Evolutionary conservation across 2,797 vertebrate genomes (phyloP), one percentile per base, ranked within the genome.

Genomic region (Lacerta bilineata): DNA sequence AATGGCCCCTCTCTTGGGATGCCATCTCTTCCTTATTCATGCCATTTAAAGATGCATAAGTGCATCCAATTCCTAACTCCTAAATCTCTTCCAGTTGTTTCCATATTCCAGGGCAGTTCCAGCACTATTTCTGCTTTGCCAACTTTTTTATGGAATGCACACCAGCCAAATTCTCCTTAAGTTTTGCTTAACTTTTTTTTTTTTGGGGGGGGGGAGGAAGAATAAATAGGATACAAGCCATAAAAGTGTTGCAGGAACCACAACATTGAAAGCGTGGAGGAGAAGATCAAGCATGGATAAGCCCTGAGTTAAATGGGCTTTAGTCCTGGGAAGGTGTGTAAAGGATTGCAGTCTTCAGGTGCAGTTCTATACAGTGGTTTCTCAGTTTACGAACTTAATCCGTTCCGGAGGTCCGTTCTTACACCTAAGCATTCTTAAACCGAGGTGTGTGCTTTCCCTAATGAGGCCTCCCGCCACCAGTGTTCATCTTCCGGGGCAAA

Each of bases 81-180:
- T 5, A 5, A 1, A 0, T 84, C 85, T 29, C 2, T 11, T 89
- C 80, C 33, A 89, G 5, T 68, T 89, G 29, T 6, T 85, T 41
- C 79, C 13, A 75, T 92, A 20, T 69, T 93, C 39, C 90, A 80
- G 27, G 13, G 39, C 39, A 88, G 8, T 61, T 86, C 25, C 11
- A 2, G 4, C 18, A 10, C 13, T 43, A 0, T 88, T 55, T 33
- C 86, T 74, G 87, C 87, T 92, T 87, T 15, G 3, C 84, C 72
- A 61, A 77, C 61, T 25, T 69, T 76, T 90, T 41, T 83, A 55
- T 71, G 36, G 85, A 85, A 90, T 71, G 4, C 55, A 80, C 80
- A 15, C n/a, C 39, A 20, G 5, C 71, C 20, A 90, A 90, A 87
- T 64, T 64, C 81, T 68, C 1, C 10, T 86, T 71, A 76, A 36